These are phyloP conservation scores for Drosophila koepferae DNA, from an alignment of 2,888 invertebrate species.

Conservation along the genomic window DNA sequence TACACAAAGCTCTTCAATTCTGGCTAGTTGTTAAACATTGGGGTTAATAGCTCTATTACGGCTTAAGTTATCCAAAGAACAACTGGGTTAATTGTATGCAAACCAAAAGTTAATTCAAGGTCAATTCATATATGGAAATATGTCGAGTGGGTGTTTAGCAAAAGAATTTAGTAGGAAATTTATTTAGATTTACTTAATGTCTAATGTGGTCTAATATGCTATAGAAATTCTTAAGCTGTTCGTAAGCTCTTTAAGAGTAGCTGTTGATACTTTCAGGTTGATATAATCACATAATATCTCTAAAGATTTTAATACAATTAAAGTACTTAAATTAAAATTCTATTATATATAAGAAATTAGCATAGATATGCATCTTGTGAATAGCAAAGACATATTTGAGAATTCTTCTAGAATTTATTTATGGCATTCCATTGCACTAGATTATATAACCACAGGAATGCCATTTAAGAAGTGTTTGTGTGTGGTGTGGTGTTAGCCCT, in stretches of 20 bases:
- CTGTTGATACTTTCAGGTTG: too few relatives aligned
- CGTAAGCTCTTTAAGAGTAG: neutral
- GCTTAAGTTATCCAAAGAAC: constrained; percentile 4
- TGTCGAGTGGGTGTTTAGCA: too few relatives aligned
- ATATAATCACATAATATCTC: neutral
- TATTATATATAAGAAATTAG: neutral
- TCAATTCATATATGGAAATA: neutral
- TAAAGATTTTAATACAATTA: neutral
- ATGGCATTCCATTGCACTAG: constrained; percentile 6
- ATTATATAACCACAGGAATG: constrained; percentile 30
- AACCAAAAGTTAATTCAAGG: neutral
- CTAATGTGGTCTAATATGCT: too few relatives aligned
- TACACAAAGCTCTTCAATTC: neutral
- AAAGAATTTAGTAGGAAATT: neutral
- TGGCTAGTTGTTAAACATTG: constrained; percentile 22
- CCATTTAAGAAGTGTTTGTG: constrained; percentile 53
- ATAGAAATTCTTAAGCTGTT: neutral
- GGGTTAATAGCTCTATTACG: constrained; percentile 24
- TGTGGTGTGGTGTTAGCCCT: constrained; percentile 20
- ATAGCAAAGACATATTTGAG: constrained; percentile 11
- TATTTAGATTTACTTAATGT: neutral
- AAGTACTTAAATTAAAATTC: neutral
- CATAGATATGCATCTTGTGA: neutral
- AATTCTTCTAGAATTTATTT: constrained; percentile 28
- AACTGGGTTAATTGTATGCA: constrained; percentile 28